Evolutionary conservation across 2,797 vertebrate genomes (phyloP), one percentile per base, ranked within the genome.

Genomic region (Phoeniculus purpureus): DNA sequence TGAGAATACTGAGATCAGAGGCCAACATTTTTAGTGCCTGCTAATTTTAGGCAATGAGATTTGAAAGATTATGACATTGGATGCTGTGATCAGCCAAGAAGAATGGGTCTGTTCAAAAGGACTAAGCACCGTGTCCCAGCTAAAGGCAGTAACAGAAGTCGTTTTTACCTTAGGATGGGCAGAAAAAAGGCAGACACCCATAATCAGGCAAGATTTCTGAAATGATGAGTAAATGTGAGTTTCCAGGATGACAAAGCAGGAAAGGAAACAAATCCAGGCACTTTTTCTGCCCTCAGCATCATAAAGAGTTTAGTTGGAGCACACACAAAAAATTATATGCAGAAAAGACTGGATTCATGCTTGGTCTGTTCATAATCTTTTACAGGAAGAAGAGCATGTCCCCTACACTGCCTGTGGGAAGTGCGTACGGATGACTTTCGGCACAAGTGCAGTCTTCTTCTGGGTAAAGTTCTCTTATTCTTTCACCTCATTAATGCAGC

Each of bases 371-470:
- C 90, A 40, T 87, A 72, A 89, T 90, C 50, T 76, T 93, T 95
- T 93, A 73, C 85, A 98, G 99, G 95, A 98, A 76, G 98, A 98
- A 96, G 98, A 99, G 79, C 97, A 97, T 1, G 98, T 99, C 64
- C 99, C 99, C 2, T 99, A 98, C 56, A 98, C 98, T 32, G 8
- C 96, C 51, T 99, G 98, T 91, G 99, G 98, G 95, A 98, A 99
- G 96, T 97, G 94, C 86, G 56, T 99, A 87, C 94, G 98, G 40
- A 54, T 99, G 77, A 96, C 98, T 8, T 96, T 99, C 47, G 99
- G 99, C 94, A 97, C 98, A 2, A 97, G 98, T 37, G 99, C 99
- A 4, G 98, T 99, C 82, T 66, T 99, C 18, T 99, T 99, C 96
- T 99, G 99, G 99, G 99, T 99, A 98, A 98, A 94, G 87, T 68